These are phyloP conservation scores for Silurus aristotelis DNA, from an alignment of 2,797 vertebrate species.

Conservation along the genomic window DNA sequence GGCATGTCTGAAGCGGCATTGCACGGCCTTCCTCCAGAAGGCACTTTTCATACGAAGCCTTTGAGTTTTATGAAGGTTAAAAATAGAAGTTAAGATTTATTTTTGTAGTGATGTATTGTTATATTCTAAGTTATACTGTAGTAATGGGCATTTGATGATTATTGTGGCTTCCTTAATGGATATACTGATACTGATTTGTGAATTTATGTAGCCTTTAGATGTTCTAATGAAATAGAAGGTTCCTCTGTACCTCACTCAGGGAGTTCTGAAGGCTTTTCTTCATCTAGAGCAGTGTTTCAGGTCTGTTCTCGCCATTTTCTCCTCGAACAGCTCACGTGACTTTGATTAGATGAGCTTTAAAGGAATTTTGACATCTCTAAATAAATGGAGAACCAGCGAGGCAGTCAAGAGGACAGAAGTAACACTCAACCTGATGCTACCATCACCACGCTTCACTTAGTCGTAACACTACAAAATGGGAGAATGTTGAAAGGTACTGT, in stretches of 20 bases:
- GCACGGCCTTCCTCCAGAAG: neutral
- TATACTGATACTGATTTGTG: neutral
- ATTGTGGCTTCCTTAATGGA: neutral
- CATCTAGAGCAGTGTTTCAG: neutral
- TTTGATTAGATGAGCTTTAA: neutral
- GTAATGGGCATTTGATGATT: neutral
- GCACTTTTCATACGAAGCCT: neutral
- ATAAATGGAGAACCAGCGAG: neutral
- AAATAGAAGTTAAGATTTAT: neutral
- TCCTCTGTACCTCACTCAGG: neutral
- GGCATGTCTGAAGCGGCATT: neutral
- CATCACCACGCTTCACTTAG: neutral
- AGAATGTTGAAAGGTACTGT: neutral
- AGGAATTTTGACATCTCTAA: neutral
- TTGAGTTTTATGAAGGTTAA: neutral
- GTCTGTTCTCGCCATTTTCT: neutral
- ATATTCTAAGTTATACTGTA: too few relatives aligned
- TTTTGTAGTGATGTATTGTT: neutral
- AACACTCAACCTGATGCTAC: neutral
- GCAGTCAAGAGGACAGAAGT: neutral
- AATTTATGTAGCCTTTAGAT: neutral
- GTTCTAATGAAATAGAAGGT: neutral
- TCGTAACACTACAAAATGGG: neutral
- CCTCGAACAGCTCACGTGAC: neutral
- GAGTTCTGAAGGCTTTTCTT: neutral